Conservation (phyloP, 1,140 invertebrate genomes). For the Lerema accius region DNA sequence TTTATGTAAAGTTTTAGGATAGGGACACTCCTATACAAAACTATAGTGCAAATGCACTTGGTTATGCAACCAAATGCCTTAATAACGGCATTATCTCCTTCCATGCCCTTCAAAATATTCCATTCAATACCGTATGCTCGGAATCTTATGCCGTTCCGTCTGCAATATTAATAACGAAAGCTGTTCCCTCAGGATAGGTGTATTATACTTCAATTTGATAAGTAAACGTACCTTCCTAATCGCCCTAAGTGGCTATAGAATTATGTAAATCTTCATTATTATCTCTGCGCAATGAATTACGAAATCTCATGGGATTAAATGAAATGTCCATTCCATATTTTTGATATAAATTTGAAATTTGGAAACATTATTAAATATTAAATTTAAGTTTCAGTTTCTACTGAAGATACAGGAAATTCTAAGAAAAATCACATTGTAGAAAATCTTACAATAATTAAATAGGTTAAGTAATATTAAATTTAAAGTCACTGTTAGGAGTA, state of each 20-base stretch:
- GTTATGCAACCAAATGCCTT: no score
- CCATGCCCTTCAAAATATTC: no score
- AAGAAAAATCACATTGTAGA: no score
- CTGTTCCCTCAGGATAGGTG: neutral
- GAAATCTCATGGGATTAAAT: constrained; percentile 20
- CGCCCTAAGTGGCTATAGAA: constrained; percentile 16
- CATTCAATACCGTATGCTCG: neutral
- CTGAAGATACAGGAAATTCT: no score
- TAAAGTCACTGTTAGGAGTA: no score
- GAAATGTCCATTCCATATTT: constrained; percentile 21
- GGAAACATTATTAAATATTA: neutral
- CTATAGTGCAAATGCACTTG: no score
- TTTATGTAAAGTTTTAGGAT: no score
- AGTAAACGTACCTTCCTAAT: constrained; percentile 14
- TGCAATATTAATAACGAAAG: neutral
- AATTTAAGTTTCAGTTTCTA: no score
- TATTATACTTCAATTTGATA: constrained; percentile 3
- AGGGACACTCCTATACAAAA: no score
- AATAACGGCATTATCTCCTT: no score
- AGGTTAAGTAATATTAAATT: no score
- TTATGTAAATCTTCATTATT: constrained; percentile 24
- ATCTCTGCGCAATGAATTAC: constrained; percentile 21
- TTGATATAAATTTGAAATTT: constrained; percentile 24
- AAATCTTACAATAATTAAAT: no score
- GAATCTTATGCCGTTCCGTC: neutral